These are phyloP conservation scores for Mareca strepera DNA, from an alignment of 2,797 vertebrate genomes.

Conservation along the genomic window DNA sequence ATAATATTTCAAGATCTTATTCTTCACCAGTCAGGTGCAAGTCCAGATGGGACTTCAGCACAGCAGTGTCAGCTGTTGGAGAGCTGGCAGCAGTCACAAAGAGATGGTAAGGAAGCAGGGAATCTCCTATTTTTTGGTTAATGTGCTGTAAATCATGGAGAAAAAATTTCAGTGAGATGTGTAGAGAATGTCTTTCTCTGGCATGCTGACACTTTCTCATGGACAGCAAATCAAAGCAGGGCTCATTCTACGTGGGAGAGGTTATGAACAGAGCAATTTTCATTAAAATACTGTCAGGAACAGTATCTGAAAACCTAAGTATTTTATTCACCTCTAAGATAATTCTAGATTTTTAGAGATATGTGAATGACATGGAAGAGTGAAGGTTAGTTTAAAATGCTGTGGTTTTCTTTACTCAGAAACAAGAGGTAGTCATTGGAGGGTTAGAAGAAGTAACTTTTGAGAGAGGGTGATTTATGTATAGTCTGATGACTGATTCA, in stretches of 20 bases:
- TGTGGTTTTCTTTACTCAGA: not conserved
- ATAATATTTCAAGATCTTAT: not conserved
- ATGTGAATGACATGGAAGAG: not conserved
- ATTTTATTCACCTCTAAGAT: not conserved
- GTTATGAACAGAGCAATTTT: not conserved
- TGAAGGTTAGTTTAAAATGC: not conserved
- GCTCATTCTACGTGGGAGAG: not conserved
- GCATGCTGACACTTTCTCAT: not conserved
- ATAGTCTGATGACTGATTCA: not conserved
- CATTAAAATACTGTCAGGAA: not conserved
- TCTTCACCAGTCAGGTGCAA: not conserved
- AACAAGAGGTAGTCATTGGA: not conserved
- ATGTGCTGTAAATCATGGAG: not conserved
- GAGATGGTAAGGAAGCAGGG: not conserved
- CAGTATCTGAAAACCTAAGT: not conserved
- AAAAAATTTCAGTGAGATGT: not conserved
- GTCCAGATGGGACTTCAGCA: not conserved
- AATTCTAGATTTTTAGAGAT: not conserved
- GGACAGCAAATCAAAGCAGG: not conserved
- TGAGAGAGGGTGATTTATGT: not conserved
- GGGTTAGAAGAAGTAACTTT: not conserved
- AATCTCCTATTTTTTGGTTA: not conserved
- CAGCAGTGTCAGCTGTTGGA: not conserved
- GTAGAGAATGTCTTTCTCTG: not conserved
- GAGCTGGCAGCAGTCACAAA: not conserved